These are phyloP conservation scores for Trogon melanurus DNA, from an alignment of 2,113 vertebrate genomes.

Conservation along the genomic window DNA sequence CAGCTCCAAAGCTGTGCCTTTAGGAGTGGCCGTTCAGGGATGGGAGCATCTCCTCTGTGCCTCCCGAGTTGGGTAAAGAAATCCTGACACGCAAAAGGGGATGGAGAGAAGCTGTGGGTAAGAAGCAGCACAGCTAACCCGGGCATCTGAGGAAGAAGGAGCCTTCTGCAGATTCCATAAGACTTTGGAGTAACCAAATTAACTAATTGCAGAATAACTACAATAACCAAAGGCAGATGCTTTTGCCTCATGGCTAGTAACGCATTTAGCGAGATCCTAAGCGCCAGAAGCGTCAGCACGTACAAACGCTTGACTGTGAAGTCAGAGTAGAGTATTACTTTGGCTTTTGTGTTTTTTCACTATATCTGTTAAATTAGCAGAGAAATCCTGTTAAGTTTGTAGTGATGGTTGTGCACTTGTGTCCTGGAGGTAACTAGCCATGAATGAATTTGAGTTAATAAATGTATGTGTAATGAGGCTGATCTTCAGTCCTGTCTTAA, in stretches of 20 bases:
- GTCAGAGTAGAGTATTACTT: background rate
- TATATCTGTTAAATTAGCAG: background rate
- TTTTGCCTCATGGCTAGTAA: background rate
- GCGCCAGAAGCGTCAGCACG: background rate
- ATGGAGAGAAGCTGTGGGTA: background rate
- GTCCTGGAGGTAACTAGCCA: background rate
- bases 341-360: background rate
- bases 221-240: background rate
- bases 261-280: background rate
- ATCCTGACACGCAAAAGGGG: background rate
- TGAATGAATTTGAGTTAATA: background rate
- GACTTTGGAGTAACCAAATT: background rate
- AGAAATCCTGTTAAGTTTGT: background rate
- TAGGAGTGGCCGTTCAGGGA: accelerated
- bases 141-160: background rate
- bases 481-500: background rate
- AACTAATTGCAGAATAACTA: background rate
- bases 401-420: background rate
- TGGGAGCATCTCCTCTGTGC: background rate
- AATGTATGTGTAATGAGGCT: background rate
- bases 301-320: background rate
- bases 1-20: background rate
- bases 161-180: background rate
- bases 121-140: background rate
- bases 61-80: background rate